Evolutionary conservation across 2,113 vertebrate species (phyloP), one percentile per base, ranked within the genome.

Genomic region (Mormoops blainvillei): DNA sequence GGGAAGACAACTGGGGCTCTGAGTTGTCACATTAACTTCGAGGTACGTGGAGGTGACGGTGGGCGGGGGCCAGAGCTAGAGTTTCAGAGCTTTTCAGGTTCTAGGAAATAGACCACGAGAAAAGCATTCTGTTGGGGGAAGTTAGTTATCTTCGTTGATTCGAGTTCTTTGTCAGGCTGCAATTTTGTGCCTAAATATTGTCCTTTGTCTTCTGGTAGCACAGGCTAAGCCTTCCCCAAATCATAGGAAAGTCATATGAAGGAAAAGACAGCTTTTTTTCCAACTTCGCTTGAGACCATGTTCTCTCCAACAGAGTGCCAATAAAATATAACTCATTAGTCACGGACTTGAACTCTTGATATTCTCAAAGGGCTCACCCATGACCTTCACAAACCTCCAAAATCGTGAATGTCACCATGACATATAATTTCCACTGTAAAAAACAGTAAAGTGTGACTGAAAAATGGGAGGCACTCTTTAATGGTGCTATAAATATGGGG

Each of bases 321-420:
- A 36, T 85, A 52, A 95, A 97, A 87, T 84, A 54, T 31, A 71
- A 54, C 45, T 89, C 61, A 87, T 83, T 86, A 95, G 80, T 68
- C 85, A 85, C 7, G 77, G 81, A 70, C 19, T 36, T 90, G 52
- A 80, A 74, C 56, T 45, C 45, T 54, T 96, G 89, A 96, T 84
- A 89, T 95, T 92, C 94, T 96, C 22, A 63, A 52, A 80, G 82
- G 3, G 15, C 58, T 89, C 33, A 71, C 87, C 38, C n/a, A 15
- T 88, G 90, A 96, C 95, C 81, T 96, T 95, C 78, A 24, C 70
- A 90, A 87, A 81, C 48, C 70, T 95, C 80, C 43, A 61, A 74
- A 87, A 81, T 95, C 90, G 77, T 33, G 67, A 85, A 77, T 73
- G 85, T 85, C 92, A 94, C 86, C 36, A 31, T 67, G 88, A 70